Percentiles rank a stretch among this genome's conserved stretches.
Conservation (phyloP, 2,113 vertebrate genomes). For the Peromyscus polionotus region DNA sequence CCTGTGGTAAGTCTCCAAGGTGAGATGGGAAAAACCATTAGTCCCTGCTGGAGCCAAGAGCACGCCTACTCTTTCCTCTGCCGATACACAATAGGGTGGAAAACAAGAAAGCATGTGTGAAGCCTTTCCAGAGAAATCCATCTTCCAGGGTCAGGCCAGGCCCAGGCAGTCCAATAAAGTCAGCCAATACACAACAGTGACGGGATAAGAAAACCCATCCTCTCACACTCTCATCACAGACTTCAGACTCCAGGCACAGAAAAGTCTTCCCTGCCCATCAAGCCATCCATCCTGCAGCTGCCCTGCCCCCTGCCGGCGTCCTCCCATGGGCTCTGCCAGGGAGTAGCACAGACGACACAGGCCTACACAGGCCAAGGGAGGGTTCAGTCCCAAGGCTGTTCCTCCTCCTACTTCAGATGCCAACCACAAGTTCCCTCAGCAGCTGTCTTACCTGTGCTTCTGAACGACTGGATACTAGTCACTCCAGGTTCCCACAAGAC, state of each 20-base stretch:
- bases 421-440: neutral
- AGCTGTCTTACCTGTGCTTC: neutral
- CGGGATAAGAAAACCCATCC: neutral
- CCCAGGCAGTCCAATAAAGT: neutral
- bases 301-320: fast-evolving
- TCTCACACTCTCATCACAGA: neutral
- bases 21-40: neutral
- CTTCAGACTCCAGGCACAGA: neutral
- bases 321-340: neutral
- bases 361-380: too few species aligned
- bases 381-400: neutral
- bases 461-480: neutral
- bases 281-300: neutral
- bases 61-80: neutral
- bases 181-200: neutral
- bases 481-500: neutral
- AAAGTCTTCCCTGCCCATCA: neutral
- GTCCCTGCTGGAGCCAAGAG: neutral
- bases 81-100: neutral
- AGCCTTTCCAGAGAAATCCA: neutral
- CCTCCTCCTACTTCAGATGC: neutral
- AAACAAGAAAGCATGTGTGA: neutral
- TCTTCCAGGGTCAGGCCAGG: neutral
- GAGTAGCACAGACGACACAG: neutral
- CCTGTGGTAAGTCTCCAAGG: neutral